Base-by-base conservation (phyloP, 2,888 invertebrate genomes). In the Iselma pallidipennis region DNA sequence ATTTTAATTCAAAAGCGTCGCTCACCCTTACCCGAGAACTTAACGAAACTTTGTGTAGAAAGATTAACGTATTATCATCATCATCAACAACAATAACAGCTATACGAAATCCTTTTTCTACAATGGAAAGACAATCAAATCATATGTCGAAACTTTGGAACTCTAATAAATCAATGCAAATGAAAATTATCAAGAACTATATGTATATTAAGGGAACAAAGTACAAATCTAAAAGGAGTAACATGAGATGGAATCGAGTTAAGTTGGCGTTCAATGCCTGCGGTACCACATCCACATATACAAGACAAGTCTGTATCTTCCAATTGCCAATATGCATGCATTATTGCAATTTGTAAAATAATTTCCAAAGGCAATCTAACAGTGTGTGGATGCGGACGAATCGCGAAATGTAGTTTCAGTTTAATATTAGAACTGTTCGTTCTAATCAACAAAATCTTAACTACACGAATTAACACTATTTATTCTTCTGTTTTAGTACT, bases 301-400 rank as follows among this genome's bases (percentile, higher is more conserved):
- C 72, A 71, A 71, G 68, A 65, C 67, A 60, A 61, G 57, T 63
- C 42, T 73, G 70, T 74, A 60, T 73, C 71, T 73, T 72, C 68
- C 74, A 73, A 76, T 77, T 77, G 76, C 74, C 77, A 77, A 77
- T 77, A 76, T 77, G 76, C 77, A 77, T 77, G 76, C 72, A 77
- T 77, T 77, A 77, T 76, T 75, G 75, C 76, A 76, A 77, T 77
- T 77, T 76, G 76, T 75, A 72, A 72, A 73, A 74, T 77, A 77
- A 79, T 76, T 76, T 72, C 71, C 71, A 74, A 75, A 74, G 74
- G 74, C 74, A 72, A 73, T 74, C 72, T 69, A 72, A 71, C 70
- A 59, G 64, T 57, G 66, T 57, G 53, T 65, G 65, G 71, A 74
- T 73, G 58, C 31, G 61, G 58, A 37, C 58, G 59, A 61, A 60